Evolutionary conservation across 2,113 vertebrate genomes (phyloP).

Genomic region (Callospermophilus lateralis): DNA sequence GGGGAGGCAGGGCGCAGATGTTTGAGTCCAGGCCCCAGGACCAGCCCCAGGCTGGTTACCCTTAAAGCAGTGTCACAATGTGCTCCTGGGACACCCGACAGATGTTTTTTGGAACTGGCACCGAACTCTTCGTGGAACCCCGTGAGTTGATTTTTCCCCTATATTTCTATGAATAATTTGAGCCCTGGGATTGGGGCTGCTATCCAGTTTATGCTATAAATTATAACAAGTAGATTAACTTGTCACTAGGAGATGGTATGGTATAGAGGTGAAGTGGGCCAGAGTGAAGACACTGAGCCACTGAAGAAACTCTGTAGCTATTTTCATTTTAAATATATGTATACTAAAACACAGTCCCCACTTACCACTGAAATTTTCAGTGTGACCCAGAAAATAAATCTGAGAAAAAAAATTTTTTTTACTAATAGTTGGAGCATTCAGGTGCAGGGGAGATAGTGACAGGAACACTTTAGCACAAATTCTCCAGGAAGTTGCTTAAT

Average conservation of each 20-base stretch:
- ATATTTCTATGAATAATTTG: constrained; percentile 43
- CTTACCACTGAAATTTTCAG: constrained; percentile 45
- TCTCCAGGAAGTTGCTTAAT: neutral
- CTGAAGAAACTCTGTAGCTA: neutral
- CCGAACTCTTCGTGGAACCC: constrained; percentile 72
- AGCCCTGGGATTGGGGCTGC: neutral
- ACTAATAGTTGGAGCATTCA: neutral
- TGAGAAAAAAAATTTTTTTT: neutral
- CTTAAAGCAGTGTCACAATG: neutral
- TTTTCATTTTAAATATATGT: constrained; percentile 24
- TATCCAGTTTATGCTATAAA: neutral
- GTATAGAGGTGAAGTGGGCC: neutral
- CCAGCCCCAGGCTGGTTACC: neutral
- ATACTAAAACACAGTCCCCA: neutral
- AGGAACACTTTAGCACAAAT: neutral
- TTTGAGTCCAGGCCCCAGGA: neutral
- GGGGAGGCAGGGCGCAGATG: constrained; percentile 53
- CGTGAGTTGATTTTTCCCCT: constrained; percentile 53
- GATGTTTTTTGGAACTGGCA: constrained; percentile 76
- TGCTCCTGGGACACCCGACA: constrained; percentile 70
- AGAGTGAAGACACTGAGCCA: neutral
- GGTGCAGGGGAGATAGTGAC: neutral
- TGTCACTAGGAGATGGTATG: neutral
- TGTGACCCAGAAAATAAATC: neutral
- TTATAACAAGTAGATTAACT: neutral